phyloP scores from a whole-genome alignment of 2,113 vertebrate genomes.

The Pseudolaguvia tuberculata region DNA sequence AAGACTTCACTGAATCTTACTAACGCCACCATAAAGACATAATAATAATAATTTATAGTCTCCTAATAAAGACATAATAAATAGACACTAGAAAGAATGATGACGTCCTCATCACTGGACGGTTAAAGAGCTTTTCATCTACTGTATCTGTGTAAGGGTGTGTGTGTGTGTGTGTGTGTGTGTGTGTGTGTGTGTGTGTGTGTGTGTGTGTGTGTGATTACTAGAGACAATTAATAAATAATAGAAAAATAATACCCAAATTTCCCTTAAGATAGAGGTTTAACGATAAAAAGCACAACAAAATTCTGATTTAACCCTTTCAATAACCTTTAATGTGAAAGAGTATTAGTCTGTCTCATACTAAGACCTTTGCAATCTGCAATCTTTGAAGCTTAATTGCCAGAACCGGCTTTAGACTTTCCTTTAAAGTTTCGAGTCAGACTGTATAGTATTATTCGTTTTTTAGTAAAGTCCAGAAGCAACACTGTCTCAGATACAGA shows the following conservation, averaged over 20 bases:
- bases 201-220: not conserved
- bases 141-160: not conserved
- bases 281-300: too few species aligned
- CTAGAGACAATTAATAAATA: not conserved
- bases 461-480: too few species aligned
- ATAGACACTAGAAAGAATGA: not conserved
- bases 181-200: not conserved
- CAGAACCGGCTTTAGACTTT: not conserved
- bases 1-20: not conserved
- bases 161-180: not conserved
- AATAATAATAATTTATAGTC: too few species aligned
- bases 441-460: not conserved
- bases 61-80: not conserved
- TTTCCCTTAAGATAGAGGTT: not conserved
- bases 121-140: not conserved
- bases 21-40: not conserved
- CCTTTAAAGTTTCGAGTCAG: not conserved
- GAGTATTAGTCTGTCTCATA: not conserved
- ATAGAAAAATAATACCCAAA: too few species aligned
- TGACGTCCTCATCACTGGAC: not conserved
- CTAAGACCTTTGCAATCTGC: not conserved
- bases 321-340: not conserved
- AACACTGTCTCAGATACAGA: not conserved
- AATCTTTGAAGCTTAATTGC: not conserved
- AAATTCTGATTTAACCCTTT: not conserved